A percentile compares a stretch with the other conserved stretches of the same genome.
These are phyloP conservation scores for Leptopilina myrica DNA, from an alignment of 2,888 invertebrate species.

Conservation along the genomic window DNA sequence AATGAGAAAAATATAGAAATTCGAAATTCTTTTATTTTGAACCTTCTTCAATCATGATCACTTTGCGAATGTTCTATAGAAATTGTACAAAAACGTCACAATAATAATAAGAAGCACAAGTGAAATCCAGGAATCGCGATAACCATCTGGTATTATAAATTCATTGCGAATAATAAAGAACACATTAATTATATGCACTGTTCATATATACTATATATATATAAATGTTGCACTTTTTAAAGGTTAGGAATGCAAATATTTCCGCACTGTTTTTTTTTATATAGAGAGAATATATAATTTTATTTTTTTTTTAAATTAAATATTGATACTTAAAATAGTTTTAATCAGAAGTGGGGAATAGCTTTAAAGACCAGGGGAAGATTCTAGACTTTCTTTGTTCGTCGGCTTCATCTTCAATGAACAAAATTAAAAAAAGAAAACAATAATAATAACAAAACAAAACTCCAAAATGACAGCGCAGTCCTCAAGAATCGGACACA, in stretches of 20 bases:
- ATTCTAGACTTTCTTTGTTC: too few relatives aligned
- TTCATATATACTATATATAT: too few relatives aligned
- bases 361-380: background rate
- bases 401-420: too few relatives aligned
- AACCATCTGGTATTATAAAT: conserved; percentile 4
- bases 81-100: background rate
- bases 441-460: too few relatives aligned
- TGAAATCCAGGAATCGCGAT: background rate
- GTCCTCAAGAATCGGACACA: too few relatives aligned
- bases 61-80: background rate
- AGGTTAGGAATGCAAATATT: conserved; percentile 5
- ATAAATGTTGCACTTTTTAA: background rate
- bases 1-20: background rate
- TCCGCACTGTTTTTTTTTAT: background rate
- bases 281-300: background rate
- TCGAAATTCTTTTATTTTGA: background rate
- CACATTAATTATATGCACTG: conserved; percentile 9
- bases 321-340: background rate
- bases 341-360: background rate
- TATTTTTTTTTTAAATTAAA: background rate
- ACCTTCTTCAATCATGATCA: background rate
- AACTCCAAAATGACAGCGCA: too few relatives aligned
- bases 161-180: background rate
- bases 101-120: background rate
- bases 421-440: too few relatives aligned